Percentiles rank a stretch among this genome's conserved stretches.
phyloP scores from a whole-genome alignment of 2,888 invertebrate species.

The Thumatha senex region DNA sequence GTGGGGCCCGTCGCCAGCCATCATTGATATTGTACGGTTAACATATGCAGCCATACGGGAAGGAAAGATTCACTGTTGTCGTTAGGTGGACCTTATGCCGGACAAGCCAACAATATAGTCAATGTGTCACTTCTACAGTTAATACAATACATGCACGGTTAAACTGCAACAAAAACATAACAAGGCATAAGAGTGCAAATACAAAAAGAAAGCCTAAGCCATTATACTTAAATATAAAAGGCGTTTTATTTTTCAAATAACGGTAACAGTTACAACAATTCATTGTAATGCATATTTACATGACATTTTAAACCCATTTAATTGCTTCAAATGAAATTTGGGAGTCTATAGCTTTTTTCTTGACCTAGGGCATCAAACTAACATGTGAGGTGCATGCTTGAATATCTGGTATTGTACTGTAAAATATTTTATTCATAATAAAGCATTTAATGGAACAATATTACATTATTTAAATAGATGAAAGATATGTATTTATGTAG shows the following conservation, averaged over 20 bases:
- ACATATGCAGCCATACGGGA: constrained; percentile 94
- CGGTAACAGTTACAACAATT: too few relatives aligned
- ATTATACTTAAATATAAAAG: not conserved
- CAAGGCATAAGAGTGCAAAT: constrained; percentile 50
- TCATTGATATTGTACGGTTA: constrained; percentile 94
- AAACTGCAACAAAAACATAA: constrained; percentile 85
- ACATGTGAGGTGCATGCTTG: not conserved
- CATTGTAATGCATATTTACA: not conserved
- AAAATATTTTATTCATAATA: too few relatives aligned
- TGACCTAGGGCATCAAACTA: too few relatives aligned
- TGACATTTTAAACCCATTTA: too few relatives aligned
- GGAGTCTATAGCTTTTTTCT: too few relatives aligned
- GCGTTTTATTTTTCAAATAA: too few relatives aligned
- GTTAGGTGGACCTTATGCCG: constrained; percentile 78
- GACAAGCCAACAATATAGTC: constrained; percentile 77
- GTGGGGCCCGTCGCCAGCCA: constrained; percentile 91
- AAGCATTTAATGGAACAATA: too few relatives aligned
- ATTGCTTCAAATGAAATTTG: too few relatives aligned
- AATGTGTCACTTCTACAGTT: constrained; percentile 75
- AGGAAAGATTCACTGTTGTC: constrained; percentile 75
- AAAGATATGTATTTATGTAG: too few relatives aligned
- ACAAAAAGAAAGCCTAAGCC: constrained; percentile 10
- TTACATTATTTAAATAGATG: too few relatives aligned
- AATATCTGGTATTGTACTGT: too few relatives aligned
- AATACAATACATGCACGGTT: constrained; percentile 82